Percentiles rank a stretch among this genome's conserved stretches.
These are phyloP conservation scores for Erynnis tages DNA, from an alignment of 2,888 invertebrate species.

Conservation along the genomic window DNA sequence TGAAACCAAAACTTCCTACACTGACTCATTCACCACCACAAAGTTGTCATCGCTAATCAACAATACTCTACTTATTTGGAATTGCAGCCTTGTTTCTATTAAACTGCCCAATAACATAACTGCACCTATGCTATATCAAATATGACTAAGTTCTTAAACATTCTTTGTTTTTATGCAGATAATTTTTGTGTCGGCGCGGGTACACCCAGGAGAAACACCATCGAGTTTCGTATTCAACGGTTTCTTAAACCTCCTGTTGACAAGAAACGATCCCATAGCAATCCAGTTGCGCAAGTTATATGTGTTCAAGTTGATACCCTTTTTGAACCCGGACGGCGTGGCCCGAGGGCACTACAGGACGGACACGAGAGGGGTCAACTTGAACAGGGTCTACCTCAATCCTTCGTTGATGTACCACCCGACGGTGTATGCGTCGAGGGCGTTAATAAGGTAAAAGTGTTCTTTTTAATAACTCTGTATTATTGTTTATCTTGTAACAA, in stretches of 20 bases:
- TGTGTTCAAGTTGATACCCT: conserved; percentile 95
- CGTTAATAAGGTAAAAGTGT: conserved; percentile 84
- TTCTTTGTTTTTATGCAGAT: conserved; percentile 71
- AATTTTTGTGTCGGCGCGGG: conserved; percentile 92
- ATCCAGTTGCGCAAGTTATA: conserved; percentile 86
- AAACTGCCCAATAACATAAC: too few species aligned
- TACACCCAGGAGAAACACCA: conserved; percentile 96
- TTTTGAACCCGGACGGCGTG: conserved; percentile 96
- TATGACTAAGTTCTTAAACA: too few species aligned
- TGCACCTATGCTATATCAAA: too few species aligned
- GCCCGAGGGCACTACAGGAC: conserved; percentile 92
- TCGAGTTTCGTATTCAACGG: conserved; percentile 95
- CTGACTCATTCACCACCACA: too few species aligned
- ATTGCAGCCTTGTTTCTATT: too few species aligned
- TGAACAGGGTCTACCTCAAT: conserved; percentile 92
- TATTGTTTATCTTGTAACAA: too few species aligned
- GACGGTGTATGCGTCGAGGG: conserved; percentile 91
- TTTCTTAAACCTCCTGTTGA: conserved; percentile 89
- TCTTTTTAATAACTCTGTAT: too few species aligned
- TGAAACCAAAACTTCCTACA: too few species aligned
- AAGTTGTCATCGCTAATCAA: too few species aligned
- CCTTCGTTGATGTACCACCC: conserved; percentile 89
- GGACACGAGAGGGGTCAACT: conserved; percentile 92
- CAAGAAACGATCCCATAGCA: conserved; percentile 88
- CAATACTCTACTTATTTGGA: too few species aligned